Evolutionary conservation across 2,888 invertebrate species (phyloP).

Genomic region (Chelonus formosanus): DNA sequence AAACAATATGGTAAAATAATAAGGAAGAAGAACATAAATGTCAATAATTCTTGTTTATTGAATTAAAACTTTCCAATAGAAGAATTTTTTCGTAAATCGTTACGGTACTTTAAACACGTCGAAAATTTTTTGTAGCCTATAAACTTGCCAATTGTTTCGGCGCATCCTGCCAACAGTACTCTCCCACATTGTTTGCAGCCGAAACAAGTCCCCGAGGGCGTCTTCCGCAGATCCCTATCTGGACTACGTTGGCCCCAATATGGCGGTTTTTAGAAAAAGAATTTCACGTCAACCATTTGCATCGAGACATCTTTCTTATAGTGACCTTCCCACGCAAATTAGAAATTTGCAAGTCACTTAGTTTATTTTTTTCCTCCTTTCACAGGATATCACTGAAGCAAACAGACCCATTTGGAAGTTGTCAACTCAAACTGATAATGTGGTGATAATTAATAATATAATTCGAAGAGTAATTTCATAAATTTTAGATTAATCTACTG

Average conservation of each 20-base stretch:
- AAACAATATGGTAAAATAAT: not conserved
- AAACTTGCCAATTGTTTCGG: conserved; percentile 52
- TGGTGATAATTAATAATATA: too few species aligned
- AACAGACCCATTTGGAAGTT: too few species aligned
- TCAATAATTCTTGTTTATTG: too few species aligned
- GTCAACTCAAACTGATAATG: too few species aligned
- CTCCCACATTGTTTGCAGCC: conserved; percentile 47
- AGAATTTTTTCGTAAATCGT: conserved; percentile 26
- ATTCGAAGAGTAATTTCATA: too few species aligned
- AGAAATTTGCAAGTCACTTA: conserved; percentile 12
- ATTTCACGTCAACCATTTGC: conserved; percentile 29
- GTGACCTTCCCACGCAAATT: conserved; percentile 32
- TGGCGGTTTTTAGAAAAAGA: conserved; percentile 25
- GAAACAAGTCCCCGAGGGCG: conserved; percentile 21
- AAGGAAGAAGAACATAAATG: not conserved
- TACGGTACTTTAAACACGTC: conserved; percentile 42
- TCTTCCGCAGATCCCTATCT: conserved; percentile 48
- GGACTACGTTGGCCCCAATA: conserved; percentile 31
- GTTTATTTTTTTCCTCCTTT: not conserved
- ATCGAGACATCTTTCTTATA: conserved; percentile 21
- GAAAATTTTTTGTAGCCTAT: conserved; percentile 33
- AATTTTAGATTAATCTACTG: too few species aligned
- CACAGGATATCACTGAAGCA: too few species aligned
- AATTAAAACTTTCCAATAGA: conserved; percentile 19
- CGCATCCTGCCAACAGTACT: conserved; percentile 54